These are phyloP conservation scores for Halictus quadricinctus DNA, from an alignment of 2,888 invertebrate genomes.

Conservation along the genomic window DNA sequence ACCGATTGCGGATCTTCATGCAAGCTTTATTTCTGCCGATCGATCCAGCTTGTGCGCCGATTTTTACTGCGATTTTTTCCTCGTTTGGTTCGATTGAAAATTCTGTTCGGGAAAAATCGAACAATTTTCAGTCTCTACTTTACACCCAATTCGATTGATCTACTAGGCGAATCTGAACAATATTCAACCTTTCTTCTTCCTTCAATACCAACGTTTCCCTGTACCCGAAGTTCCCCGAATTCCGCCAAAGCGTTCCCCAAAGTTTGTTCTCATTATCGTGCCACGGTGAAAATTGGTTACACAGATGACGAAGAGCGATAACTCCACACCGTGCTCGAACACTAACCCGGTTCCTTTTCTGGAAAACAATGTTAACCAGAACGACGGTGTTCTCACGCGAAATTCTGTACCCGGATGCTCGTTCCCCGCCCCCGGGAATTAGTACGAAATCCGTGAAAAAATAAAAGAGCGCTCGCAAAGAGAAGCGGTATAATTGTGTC, in stretches of 20 bases:
- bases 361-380: background rate
- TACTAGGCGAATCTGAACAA: background rate
- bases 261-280: background rate
- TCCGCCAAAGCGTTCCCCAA: background rate
- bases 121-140: background rate
- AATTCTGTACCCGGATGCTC: background rate
- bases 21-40: background rate
- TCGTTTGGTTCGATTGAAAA: background rate
- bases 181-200: background rate
- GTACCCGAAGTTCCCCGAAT: background rate
- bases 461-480: background rate
- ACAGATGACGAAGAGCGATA: background rate
- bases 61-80: no score
- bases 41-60: no score
- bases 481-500: slow-evolving; percentile 39
- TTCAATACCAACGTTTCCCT: background rate
- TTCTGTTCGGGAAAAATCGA: background rate
- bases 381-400: background rate
- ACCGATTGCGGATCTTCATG: background rate
- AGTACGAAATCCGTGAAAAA: background rate
- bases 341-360: slow-evolving; percentile 8
- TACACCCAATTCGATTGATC: no score
- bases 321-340: background rate
- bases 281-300: slow-evolving; percentile 1
- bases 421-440: background rate